Evolutionary conservation across 2,888 invertebrate species (phyloP), one percentile per base, ranked within the genome.

Genomic region (Pseudococcus jackbeardsleyi): DNA sequence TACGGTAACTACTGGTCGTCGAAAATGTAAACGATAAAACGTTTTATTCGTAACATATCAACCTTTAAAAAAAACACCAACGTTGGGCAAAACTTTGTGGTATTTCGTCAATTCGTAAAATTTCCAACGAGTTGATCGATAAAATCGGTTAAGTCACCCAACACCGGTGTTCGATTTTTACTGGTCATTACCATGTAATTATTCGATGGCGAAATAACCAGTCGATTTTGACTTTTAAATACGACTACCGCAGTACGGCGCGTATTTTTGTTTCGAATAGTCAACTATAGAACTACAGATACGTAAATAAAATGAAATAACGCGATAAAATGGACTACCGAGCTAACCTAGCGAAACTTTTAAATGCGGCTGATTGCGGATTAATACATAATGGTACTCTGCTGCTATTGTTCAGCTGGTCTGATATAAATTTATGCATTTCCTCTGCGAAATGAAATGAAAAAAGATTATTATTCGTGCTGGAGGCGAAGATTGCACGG

Each of bases 311-410:
- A 7, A n/a, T 42, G 42, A 72, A 77, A 85, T 64, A 87, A 84
- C 79, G 79, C 92, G 19, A 46, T 82, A 82, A 82, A 42, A 82
- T 46, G 46, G 19, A 46, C 79, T 95, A 72, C 79, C 79, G 46
- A 82, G 46, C 79, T 96, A 96, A 99, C 99, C 98, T 99, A 94
- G 98, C 97, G 95, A 99, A 99, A 94, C 98, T 99, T 94, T 99
- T 99, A 94, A 99, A 99, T 92, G 99, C 98, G 92, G 99, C 98
- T 92, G 99, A 99, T 93, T 98, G 98, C 91, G 99, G 99, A 94
- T 99, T 99, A 94, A 99, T 99, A 94, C 99, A 99, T 91, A 99
- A 94, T 90, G 99, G 99, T 91, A 99, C 98, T 90, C 98, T 95
- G 91, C 96, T 97, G 91, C 97, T 96, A 91, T 96, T 96, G 92